A percentile compares a stretch with the other conserved stretches of the same genome.
Evolutionary conservation across 2,888 invertebrate genomes (phyloP).

Genomic region (Acronicta psi): DNA sequence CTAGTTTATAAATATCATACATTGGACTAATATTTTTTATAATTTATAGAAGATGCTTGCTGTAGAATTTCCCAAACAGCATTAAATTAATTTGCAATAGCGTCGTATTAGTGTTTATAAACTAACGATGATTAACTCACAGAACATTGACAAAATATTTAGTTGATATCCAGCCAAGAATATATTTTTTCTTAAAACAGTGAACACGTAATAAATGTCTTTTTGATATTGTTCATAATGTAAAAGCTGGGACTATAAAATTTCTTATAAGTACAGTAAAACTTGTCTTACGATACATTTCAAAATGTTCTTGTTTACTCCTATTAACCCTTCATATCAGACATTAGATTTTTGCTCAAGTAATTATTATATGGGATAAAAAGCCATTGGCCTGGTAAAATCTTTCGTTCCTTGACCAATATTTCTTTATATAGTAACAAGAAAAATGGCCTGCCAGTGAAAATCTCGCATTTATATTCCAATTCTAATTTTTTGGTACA

Average conservation of each 20-base stretch:
- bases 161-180: conserved; percentile 61
- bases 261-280: conserved; percentile 43
- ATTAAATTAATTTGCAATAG: too few species aligned
- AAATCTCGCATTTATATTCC: conserved; percentile 78
- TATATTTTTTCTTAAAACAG: conserved; percentile 59
- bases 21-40: too few species aligned
- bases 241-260: conserved; percentile 47
- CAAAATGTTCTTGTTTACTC: conserved; percentile 26
- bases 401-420: conserved; percentile 77
- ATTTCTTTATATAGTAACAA: conserved; percentile 82
- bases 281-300: conserved; percentile 19
- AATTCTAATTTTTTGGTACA: conserved; percentile 81
- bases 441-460: conserved; percentile 80
- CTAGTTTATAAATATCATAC: too few species aligned
- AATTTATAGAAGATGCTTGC: background rate
- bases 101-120: conserved; percentile 49
- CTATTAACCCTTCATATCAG: conserved; percentile 10
- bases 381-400: conserved; percentile 41
- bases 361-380: conserved; percentile 38
- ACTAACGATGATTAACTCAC: conserved; percentile 55
- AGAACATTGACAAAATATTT: conserved; percentile 54
- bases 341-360: conserved; percentile 21
- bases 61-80: conserved; percentile 2
- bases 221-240: conserved; percentile 56
- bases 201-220: conserved; percentile 66